Evolutionary conservation across 2,797 vertebrate genomes (phyloP), one percentile per base, ranked within the genome.

Genomic region (Pantherophis vulpinus): DNA sequence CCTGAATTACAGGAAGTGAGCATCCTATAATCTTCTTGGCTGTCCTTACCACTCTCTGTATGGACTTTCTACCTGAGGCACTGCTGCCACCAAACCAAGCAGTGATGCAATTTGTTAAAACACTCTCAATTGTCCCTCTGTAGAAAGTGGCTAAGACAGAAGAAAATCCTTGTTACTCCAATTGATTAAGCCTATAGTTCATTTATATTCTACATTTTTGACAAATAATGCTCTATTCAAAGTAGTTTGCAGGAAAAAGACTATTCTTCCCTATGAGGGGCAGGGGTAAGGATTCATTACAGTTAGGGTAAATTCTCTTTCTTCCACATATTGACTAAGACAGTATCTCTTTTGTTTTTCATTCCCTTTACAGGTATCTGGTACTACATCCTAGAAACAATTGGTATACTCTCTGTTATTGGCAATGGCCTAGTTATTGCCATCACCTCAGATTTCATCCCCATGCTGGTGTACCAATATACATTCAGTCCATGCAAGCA

Each of bases 381-480:
- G 99, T 98, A 98, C 32, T 98, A 98, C 87, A 97, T 99, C 63
- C 96, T 99, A 93, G 98, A 99, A 96, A 98, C 97, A 25, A 98
- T 99, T 0, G 99, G 99, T 0, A 98, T 98, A 94, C 96, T 99
- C 95, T 98, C 99, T 0, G 99, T 99, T 96, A 99, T 99, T 0
- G 98, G 98, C 91, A 99, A 99, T 0, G 99, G 99, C 0, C 97
- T 99, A 96, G 98, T 99, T 95, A 99, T 99, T 0, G 98, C 99
- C 29, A 98, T 99, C 87, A 99, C 99, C 0, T 99, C 99, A 0
- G 98, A 99, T 96, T 99, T 99, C 97, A 98, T 99, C 94, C 99
- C 99, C 1, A 95, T 99, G 6, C 95, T 98, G 86, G 98, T 99
- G 92, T 99, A 99, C 96, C 98, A 95, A 88, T 99, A 99, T 96